These are phyloP conservation scores for Timema cristinae DNA, from an alignment of 2,888 invertebrate genomes.

Conservation along the genomic window DNA sequence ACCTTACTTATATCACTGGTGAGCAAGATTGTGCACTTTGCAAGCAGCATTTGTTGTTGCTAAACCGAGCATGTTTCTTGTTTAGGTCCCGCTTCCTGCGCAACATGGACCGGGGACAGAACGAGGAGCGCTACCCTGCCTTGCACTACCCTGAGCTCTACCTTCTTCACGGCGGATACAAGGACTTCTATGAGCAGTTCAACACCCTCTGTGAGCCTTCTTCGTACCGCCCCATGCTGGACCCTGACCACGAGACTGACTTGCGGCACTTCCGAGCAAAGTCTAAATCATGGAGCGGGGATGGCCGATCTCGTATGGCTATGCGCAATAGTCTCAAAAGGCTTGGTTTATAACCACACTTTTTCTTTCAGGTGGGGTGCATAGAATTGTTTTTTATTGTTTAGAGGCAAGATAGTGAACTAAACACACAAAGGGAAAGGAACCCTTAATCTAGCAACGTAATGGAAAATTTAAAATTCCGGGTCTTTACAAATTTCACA, in stretches of 20 bases:
- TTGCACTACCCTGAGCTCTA: slow-evolving; percentile 92
- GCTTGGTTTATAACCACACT: slow-evolving; percentile 21
- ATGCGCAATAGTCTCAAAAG: slow-evolving; percentile 28
- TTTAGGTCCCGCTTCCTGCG: slow-evolving; percentile 76
- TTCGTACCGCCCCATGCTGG: slow-evolving; percentile 79
- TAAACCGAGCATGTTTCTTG: too few relatives aligned
- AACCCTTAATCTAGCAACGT: too few relatives aligned
- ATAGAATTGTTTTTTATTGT: too few relatives aligned
- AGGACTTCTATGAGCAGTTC: slow-evolving; percentile 70
- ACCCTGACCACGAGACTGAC: slow-evolving; percentile 70
- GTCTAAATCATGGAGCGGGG: slow-evolving; percentile 68
- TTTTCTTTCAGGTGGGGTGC: too few relatives aligned
- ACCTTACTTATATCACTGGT: too few relatives aligned
- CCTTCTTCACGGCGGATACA: slow-evolving; percentile 86
- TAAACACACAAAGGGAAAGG: too few relatives aligned
- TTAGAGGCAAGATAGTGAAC: too few relatives aligned
- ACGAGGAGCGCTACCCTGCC: slow-evolving; percentile 77
- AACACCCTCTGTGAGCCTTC: slow-evolving; percentile 66
- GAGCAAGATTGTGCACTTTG: too few relatives aligned
- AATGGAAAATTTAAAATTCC: too few relatives aligned
- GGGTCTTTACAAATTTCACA: too few relatives aligned
- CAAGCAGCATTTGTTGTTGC: too few relatives aligned
- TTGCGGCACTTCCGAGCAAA: slow-evolving; percentile 70
- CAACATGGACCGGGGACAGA: slow-evolving; percentile 73
- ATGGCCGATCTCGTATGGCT: slow-evolving; percentile 36